These are phyloP conservation scores for Phodopus roborovskii DNA, from an alignment of 2,113 vertebrate species.

Conservation along the genomic window DNA sequence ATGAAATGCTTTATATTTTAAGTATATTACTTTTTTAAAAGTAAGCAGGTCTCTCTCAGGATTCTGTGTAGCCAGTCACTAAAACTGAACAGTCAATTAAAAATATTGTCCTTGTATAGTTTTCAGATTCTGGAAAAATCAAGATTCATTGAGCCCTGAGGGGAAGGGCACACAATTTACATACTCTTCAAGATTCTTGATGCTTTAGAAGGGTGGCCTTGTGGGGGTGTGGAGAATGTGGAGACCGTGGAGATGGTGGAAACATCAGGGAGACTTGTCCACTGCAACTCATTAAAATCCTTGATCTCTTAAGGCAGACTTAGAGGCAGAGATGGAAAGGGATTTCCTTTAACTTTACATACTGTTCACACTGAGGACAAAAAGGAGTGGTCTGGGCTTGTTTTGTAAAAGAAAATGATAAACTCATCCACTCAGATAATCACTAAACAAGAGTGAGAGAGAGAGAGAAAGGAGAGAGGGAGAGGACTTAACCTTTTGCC, in stretches of 20 bases:
- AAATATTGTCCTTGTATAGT: constrained; percentile 6
- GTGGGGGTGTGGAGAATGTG: background rate
- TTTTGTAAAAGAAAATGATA: background rate
- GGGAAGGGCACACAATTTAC: background rate
- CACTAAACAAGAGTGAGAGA: background rate
- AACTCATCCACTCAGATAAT: background rate
- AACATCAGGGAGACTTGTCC: background rate
- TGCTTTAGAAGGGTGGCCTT: background rate
- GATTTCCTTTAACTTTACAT: background rate
- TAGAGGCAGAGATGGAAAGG: background rate
- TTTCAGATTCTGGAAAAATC: constrained; percentile 40
- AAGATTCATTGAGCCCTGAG: background rate
- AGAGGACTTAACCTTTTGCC: background rate
- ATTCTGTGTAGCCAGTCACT: background rate
- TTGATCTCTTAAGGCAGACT: background rate
- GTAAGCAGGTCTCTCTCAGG: background rate
- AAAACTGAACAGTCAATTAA: background rate
- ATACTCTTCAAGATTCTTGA: background rate
- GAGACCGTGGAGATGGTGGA: background rate
- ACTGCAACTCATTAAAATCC: background rate
- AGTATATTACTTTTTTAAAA: constrained; percentile 34
- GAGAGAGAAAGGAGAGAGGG: background rate
- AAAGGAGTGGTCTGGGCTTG: background rate
- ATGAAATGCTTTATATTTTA: constrained; percentile 42
- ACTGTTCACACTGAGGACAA: background rate